Conservation (phyloP, 2,797 vertebrate species). For the Gastrophryne carolinensis region DNA sequence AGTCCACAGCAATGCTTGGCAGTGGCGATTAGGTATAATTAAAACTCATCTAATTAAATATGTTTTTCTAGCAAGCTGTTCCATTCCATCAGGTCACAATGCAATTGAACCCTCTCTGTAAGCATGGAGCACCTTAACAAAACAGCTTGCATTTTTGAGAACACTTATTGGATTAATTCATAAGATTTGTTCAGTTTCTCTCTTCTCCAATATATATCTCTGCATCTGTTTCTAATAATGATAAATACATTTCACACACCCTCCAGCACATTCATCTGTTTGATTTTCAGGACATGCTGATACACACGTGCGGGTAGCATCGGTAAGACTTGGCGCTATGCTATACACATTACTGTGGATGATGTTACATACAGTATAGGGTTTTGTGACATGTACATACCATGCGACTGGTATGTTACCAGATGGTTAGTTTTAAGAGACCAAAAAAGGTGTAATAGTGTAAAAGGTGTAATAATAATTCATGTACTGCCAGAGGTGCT, state of each 20-base stretch:
- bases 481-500: no score
- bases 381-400: no score
- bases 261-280: no score
- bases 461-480: no score
- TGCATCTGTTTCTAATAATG: background rate
- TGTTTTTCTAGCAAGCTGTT: constrained; percentile 36
- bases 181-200: background rate
- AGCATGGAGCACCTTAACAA: constrained; percentile 23
- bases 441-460: no score
- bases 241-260: background rate
- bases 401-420: no score
- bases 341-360: no score
- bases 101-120: background rate
- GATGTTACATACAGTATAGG: no score
- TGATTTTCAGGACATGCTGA: no score
- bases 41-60: background rate
- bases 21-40: constrained; percentile 47
- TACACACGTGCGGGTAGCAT: no score
- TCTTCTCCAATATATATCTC: background rate
- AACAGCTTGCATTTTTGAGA: fast-evolving
- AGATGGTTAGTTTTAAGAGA: no score
- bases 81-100: constrained; percentile 40
- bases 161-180: background rate
- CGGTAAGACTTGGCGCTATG: no score
- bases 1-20: constrained; percentile 27